phyloP scores from a whole-genome alignment of 2,113 vertebrate genomes.

The Chrysemys picta region DNA sequence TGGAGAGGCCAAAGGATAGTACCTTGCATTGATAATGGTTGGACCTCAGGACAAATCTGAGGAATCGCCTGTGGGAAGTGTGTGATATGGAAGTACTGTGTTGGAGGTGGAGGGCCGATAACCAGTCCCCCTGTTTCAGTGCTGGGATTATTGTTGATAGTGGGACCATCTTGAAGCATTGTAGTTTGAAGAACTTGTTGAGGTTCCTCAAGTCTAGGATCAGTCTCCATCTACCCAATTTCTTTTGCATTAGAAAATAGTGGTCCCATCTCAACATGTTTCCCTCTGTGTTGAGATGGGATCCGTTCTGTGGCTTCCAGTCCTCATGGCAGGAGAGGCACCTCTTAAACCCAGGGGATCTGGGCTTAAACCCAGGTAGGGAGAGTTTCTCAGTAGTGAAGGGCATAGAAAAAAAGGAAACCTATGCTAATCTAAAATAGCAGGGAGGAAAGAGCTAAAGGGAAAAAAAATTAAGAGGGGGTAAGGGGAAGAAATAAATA shows the following conservation, averaged over 20 bases:
- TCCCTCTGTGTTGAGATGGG: too few species aligned
- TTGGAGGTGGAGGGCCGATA: too few species aligned
- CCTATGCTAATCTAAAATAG: not conserved
- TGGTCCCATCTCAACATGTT: too few species aligned
- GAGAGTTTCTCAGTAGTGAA: not conserved
- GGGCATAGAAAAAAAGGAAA: not conserved
- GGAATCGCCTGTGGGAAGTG: not conserved
- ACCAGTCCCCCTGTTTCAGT: too few species aligned
- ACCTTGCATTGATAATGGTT: not conserved
- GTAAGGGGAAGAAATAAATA: not conserved
- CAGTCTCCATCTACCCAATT: too few species aligned
- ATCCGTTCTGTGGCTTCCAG: too few species aligned
- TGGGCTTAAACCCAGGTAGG: not conserved
- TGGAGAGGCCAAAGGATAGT: not conserved
- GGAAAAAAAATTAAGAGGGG: too few species aligned
- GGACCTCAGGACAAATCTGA: not conserved
- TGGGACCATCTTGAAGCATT: too few species aligned
- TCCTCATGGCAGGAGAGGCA: not conserved
- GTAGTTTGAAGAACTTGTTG: too few species aligned
- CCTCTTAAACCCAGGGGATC: not conserved
- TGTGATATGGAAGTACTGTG: not conserved
- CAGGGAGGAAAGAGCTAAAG: not conserved
- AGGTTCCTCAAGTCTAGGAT: too few species aligned
- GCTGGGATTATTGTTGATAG: too few species aligned
- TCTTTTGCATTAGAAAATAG: too few species aligned